phyloP scores from a whole-genome alignment of 2,113 vertebrate species.

The Sigmodon hispidus region DNA sequence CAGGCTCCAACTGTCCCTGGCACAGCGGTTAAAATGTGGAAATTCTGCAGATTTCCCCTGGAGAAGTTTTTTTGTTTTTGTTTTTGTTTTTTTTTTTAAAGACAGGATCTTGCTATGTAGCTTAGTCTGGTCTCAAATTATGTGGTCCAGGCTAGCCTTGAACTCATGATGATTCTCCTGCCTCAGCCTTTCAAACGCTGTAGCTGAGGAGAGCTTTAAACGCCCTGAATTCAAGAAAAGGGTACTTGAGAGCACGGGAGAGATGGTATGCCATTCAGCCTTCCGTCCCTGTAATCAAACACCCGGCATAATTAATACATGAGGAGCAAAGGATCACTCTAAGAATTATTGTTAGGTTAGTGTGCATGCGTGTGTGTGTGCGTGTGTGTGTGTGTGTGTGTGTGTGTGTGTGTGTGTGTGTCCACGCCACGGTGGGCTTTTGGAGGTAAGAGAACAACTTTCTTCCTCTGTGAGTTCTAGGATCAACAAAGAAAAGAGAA shows the following conservation, averaged over 20 bases:
- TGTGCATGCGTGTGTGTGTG: background rate
- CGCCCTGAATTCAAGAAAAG: slow-evolving; percentile 27
- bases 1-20: too few species aligned
- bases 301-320: background rate
- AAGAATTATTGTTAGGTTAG: background rate
- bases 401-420: background rate
- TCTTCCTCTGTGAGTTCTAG: background rate
- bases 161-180: background rate
- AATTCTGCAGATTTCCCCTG: background rate
- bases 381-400: background rate
- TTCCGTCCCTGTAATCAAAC: background rate
- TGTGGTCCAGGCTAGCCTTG: background rate
- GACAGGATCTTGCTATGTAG: background rate
- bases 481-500: background rate
- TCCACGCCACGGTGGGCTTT: background rate
- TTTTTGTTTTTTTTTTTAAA: background rate
- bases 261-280: background rate
- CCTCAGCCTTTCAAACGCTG: background rate
- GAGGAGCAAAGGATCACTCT: background rate
- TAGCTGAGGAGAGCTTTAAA: background rate
- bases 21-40: background rate
- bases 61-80: background rate
- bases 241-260: background rate
- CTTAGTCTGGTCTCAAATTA: background rate
- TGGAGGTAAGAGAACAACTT: background rate